Conservation (phyloP, 2,888 invertebrate genomes). For the Thera britannica region DNA sequence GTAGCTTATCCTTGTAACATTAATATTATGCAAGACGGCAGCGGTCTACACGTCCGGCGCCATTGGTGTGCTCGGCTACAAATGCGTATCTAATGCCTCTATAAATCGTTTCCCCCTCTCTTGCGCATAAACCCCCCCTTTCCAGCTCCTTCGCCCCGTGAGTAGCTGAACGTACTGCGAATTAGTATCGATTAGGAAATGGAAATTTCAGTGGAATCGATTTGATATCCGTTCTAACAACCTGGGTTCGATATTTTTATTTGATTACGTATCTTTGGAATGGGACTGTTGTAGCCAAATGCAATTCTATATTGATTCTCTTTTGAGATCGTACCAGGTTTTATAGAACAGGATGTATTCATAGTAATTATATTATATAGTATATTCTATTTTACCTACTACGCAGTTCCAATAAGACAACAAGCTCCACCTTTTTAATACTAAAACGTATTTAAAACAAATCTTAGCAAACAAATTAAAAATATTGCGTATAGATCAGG, state of each 20-base stretch:
- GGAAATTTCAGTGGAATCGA: conserved; percentile 61
- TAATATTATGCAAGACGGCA: conserved; percentile 50
- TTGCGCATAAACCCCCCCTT: conserved; percentile 54
- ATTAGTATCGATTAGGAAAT: conserved; percentile 77
- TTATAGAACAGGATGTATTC: background rate
- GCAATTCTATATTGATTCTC: conserved; percentile 18
- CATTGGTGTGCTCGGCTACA: conserved; percentile 52
- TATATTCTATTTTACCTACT: too few relatives aligned
- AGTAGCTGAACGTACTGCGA: conserved; percentile 66
- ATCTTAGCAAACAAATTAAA: too few relatives aligned
- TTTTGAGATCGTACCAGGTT: background rate
- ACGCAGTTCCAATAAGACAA: too few relatives aligned
- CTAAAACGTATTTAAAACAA: too few relatives aligned
- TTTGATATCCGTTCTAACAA: conserved; percentile 48
- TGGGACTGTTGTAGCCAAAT: conserved; percentile 23
- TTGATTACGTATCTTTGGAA: conserved; percentile 32
- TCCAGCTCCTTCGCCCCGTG: conserved; percentile 48
- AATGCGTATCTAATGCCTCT: conserved; percentile 76
- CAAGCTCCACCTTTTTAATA: too few relatives aligned
- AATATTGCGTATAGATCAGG: too few relatives aligned
- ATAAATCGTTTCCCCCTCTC: conserved; percentile 67
- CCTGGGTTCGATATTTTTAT: conserved; percentile 48
- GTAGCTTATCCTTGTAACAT: conserved; percentile 35
- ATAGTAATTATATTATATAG: background rate
- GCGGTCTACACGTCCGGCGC: conserved; percentile 50